Base-by-base conservation (phyloP, 2,113 vertebrate species). In the Riparia riparia region DNA sequence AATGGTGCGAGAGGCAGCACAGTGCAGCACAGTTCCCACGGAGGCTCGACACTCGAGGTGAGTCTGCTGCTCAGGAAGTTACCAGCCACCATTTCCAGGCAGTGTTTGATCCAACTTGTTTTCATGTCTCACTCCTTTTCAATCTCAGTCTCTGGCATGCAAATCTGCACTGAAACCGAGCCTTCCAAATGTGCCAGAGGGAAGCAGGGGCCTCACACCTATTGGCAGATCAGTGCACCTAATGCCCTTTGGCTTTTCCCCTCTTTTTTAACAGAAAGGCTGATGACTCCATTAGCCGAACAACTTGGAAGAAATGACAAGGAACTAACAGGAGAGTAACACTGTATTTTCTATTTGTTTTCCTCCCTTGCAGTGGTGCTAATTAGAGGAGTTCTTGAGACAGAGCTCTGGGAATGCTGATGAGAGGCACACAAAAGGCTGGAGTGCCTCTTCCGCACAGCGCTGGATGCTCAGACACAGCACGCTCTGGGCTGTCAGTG, bases 331-430 rank as follows among this genome's bases (percentile, higher is more conserved):
- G 68, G 95, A 94, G 93, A 82, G 79, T 94, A 95, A 94, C 95
- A 90, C 82, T 94, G 90, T 92, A 90, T 94, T 96, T 96, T 89
- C 82, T 95, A 69, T 95, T 96, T 96, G 94, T 94, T 93, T 96
- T 94, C 86, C 82, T 92, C 76, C 5, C 0, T 86, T 96, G 82
- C 90, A 82, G 69, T 64, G 50, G 77, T 89, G 92, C 92, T 92
- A 95, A 96, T 96, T 96, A 95, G 90, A 93, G 85, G 92, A 95
- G 90, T 82, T 93, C 88, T 92, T 54, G 64, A 81, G 93, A 58
- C 2, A 12, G 79, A 83, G 93, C 95, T 94, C 85, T 85, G 93
- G 91, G 86, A 95, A 89, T 95, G 96, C 82, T 94, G 96, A 95
- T 95, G 90, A 95, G 95, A 50, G 76, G 61, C 73, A 86, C 69